Evolutionary conservation across 2,888 invertebrate genomes (phyloP).

Genomic region (Pedicia rivosa): DNA sequence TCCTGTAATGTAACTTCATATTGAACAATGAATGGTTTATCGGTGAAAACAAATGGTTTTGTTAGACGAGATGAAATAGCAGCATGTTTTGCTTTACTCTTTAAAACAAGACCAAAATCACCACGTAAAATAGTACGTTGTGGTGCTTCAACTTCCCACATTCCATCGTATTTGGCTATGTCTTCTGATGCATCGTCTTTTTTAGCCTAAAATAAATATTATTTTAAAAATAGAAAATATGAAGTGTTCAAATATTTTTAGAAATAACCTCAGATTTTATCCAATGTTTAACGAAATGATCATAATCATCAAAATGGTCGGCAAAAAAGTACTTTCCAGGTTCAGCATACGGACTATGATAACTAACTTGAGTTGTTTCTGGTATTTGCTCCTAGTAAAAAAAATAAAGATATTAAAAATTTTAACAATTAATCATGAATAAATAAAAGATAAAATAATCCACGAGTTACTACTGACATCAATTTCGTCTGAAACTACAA

Average conservation of each 20-base stretch:
- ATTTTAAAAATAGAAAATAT: no score
- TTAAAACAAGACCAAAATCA: constrained; percentile 77
- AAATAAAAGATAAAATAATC: no score
- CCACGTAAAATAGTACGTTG: constrained; percentile 59
- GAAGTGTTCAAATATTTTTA: no score
- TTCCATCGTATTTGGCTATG: constrained; percentile 90
- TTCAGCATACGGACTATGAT: constrained; percentile 53
- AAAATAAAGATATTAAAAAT: not conserved
- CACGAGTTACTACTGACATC: no score
- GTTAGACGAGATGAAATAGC: constrained; percentile 70
- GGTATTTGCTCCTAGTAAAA: not conserved
- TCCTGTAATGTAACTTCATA: constrained; percentile 86
- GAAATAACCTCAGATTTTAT: constrained; percentile 69
- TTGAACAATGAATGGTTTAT: constrained; percentile 77
- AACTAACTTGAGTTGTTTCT: constrained; percentile 26
- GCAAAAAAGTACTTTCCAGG: constrained; percentile 51
- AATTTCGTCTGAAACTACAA: no score
- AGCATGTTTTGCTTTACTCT: constrained; percentile 92
- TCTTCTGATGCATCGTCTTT: constrained; percentile 78
- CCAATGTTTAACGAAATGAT: constrained; percentile 64
- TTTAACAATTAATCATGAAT: no score
- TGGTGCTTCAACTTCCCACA: constrained; percentile 60
- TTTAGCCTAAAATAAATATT: no score
- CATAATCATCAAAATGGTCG: constrained; percentile 73
- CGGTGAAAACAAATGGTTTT: constrained; percentile 66